Base-by-base conservation (phyloP, 2,797 vertebrate species). In the Neostethus bicornis region DNA sequence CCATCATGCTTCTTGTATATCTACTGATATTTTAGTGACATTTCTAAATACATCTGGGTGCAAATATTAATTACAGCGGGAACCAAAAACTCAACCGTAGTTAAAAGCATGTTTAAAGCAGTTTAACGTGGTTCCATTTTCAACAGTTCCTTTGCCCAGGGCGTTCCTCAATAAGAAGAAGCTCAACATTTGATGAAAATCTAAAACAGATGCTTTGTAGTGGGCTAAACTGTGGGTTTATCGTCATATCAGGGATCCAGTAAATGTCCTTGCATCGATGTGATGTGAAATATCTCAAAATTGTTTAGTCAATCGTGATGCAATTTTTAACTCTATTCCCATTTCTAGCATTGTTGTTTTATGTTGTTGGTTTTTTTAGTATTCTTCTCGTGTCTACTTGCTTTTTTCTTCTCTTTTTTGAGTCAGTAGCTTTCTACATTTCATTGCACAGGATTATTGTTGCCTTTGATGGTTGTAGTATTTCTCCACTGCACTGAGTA, bases 401-500 rank as follows among this genome's bases (percentile, higher is more conserved):
- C 39, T 59, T 58, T 56, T 53, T 73, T 59, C 37, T 44, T 76
- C 52, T 39, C n/a, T 60, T 69, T 63, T 42, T 55, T 51, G 16
- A 57, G 61, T 73, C 63, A 67, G 60, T 6, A 41, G 44, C 61
- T 73, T 38, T 69, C 57, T 68, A 68, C 65, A 70, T 77, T 63
- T 68, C 42, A 23, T 50, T 51, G 39, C 52, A 43, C 34, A 66
- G 70, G 77, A 81, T 78, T 85, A 80, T 69, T 80, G 55, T 47
- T 43, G 69, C 60, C 66, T 84, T 80, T 79, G 79, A 85, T 71
- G 74, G 83, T 78, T 77, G 61, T 68, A 73, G 60, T 64, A 42
- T 70, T n/a, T 79, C 69, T 74, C 56, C 25, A 51, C 61, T 60
- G 58, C 68, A 66, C 45, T 63, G 61, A 52, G 55, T 73, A 32